A percentile compares a stretch with the other conserved stretches of the same genome.
These are phyloP conservation scores for Synergus gifuensis DNA, from an alignment of 2,888 invertebrate genomes.

Conservation along the genomic window DNA sequence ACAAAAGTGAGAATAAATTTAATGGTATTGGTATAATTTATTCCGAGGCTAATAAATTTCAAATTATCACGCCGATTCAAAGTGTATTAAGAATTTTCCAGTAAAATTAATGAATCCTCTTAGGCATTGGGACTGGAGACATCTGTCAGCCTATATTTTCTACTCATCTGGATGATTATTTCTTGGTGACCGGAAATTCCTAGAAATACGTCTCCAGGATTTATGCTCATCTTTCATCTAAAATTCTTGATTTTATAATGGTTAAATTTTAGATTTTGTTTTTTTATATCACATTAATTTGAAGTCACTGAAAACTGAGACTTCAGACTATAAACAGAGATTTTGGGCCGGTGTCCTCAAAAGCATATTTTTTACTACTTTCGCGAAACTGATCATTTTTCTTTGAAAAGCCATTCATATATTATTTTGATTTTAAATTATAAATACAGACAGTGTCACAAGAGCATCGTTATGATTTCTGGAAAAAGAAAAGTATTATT, in stretches of 20 bases:
- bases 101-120: background rate
- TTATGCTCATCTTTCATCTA: background rate
- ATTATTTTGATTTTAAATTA: background rate
- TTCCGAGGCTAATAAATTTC: background rate
- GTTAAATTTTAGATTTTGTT: background rate
- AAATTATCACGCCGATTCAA: background rate
- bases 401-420: too few species aligned
- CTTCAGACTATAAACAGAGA: background rate
- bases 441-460: background rate
- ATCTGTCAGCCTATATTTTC: constrained; percentile 9
- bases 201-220: background rate
- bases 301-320: background rate
- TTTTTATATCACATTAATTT: background rate
- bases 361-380: background rate
- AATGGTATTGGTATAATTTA: background rate
- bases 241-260: background rate
- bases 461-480: too few species aligned
- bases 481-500: too few species aligned
- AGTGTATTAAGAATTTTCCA: background rate
- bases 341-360: background rate
- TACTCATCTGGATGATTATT: background rate
- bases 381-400: too few species aligned
- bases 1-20: background rate
- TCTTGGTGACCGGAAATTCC: constrained; percentile 8
- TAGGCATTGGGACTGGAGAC: background rate